Conservation (phyloP, 2,888 invertebrate species). For the Pseudolycoriella hygida region DNA sequence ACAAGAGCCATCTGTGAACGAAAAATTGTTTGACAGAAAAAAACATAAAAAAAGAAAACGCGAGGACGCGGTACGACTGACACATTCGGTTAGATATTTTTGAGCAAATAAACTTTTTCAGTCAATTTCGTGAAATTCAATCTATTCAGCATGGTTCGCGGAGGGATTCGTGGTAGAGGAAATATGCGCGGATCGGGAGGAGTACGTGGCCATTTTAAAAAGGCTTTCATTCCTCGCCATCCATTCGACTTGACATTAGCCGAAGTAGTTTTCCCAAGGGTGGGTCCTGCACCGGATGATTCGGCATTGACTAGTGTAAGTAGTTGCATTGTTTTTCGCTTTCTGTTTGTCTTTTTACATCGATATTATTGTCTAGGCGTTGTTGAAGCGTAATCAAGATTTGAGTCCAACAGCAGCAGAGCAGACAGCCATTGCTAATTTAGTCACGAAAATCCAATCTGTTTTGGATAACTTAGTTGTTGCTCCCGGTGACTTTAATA, state of each 20-base stretch:
- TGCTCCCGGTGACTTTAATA: constrained; percentile 83
- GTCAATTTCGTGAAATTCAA: neutral
- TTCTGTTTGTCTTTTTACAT: constrained; percentile 3
- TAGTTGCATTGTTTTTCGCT: neutral
- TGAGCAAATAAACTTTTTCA: no score
- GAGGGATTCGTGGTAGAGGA: constrained; percentile 40
- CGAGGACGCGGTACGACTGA: no score
- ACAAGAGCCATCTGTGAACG: no score
- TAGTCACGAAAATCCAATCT: constrained; percentile 89
- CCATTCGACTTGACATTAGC: constrained; percentile 78
- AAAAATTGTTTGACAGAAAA: no score
- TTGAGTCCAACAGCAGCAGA: constrained; percentile 81
- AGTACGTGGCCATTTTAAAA: constrained; percentile 34
- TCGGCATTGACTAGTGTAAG: constrained; percentile 59
- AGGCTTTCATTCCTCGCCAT: constrained; percentile 51
- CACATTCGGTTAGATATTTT: no score
- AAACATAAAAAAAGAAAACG: no score
- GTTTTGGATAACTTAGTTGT: constrained; percentile 89
- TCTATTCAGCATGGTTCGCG: constrained; percentile 45
- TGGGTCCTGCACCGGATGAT: constrained; percentile 68
- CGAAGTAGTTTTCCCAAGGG: constrained; percentile 76
- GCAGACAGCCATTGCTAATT: constrained; percentile 78
- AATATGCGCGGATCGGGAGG: constrained; percentile 5
- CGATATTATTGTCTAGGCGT: constrained; percentile 44
- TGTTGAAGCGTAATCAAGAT: constrained; percentile 82